Base-by-base conservation (phyloP, 1,140 invertebrate genomes). In the Ericerus pela region DNA sequence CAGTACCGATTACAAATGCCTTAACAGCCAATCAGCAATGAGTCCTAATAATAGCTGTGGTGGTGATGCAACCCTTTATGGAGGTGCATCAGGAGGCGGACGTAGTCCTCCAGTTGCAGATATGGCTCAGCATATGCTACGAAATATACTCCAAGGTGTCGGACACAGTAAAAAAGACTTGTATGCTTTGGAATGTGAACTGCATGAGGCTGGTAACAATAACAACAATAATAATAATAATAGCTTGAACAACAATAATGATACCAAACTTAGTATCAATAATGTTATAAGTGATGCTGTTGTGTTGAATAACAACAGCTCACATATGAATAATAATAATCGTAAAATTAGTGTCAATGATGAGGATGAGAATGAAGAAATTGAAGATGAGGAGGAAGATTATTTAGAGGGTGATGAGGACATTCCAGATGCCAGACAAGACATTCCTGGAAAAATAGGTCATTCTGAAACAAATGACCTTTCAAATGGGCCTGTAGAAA, bases 101-200 rank as follows among this genome's bases (percentile, higher is more conserved):
- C 14, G 36, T 38, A 47, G 41, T 47, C 18, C 41, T 47, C 41
- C 41, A 47, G 41, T 41, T 18, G n/a, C n/a, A n/a, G 62, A 10
- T 58, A 41, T 55, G 61, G 63, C 53, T 81, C 61, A 87, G 68
- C 81, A 86, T 68, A 86, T 88, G 78, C 75, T 87, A 54, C 75
- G 85, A 31, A 85, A 88, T 63, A 87, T 88, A 63, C 73, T 87
- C 51, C 85, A 88, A 67, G 84, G 80, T 37, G n/a, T n/a, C n/a
- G n/a, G n/a, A n/a, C n/a, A n/a, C n/a, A 76, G 80, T 60, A 87
- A 87, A 65, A 84, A 87, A 67, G 81, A 83, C 59, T 68, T 83
- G 29, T 69, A 82, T 65, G 75, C 79, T 47, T 69, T 81, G 2
- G 76, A 79, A 60, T 75, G 77, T 61, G 76, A 78, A 61, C 62